A percentile compares a stretch with the other conserved stretches of the same genome.
Evolutionary conservation across 23 tunicate species (phyloP).

Genomic region (Trididemnum nubilum): DNA sequence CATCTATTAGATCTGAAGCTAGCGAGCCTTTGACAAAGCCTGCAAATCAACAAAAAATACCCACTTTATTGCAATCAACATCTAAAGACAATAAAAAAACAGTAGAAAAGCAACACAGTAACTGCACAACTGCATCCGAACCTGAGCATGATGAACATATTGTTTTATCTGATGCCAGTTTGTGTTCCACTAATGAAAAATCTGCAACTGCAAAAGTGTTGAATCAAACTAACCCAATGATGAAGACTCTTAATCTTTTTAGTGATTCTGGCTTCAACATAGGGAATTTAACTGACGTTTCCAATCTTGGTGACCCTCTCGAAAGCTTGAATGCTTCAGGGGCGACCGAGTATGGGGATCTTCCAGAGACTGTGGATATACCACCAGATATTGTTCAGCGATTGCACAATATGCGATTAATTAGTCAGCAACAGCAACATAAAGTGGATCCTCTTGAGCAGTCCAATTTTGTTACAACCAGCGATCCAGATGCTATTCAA

Average conservation of each 20-base stretch:
- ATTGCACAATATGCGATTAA: slow-evolving; percentile 35
- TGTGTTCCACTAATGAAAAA: not conserved
- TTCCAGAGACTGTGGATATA: slow-evolving; percentile 76
- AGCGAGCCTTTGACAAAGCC: not conserved
- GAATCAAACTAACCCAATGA: not conserved
- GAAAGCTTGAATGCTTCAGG: slow-evolving; percentile 63
- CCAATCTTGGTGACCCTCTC: slow-evolving; percentile 13
- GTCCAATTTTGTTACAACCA: not conserved
- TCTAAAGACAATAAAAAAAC: too few relatives aligned
- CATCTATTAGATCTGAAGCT: slow-evolving; percentile 23
- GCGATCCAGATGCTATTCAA: not conserved
- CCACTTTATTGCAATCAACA: not conserved
- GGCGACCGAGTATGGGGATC: slow-evolving; percentile 79
- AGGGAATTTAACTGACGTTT: not conserved
- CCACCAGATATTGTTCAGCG: slow-evolving; percentile 57
- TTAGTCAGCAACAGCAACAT: not conserved
- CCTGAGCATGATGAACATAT: not conserved
- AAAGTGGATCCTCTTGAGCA: not conserved
- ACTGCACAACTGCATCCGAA: not conserved
- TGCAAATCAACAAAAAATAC: not conserved
- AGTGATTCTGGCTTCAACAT: not conserved
- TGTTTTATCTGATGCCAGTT: slow-evolving; percentile 12
- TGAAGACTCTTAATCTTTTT: not conserved
- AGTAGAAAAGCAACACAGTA: not conserved
- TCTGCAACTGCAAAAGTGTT: not conserved